Evolutionary conservation across 2,888 invertebrate species (phyloP).

Genomic region (Podotricha telesiphe): DNA sequence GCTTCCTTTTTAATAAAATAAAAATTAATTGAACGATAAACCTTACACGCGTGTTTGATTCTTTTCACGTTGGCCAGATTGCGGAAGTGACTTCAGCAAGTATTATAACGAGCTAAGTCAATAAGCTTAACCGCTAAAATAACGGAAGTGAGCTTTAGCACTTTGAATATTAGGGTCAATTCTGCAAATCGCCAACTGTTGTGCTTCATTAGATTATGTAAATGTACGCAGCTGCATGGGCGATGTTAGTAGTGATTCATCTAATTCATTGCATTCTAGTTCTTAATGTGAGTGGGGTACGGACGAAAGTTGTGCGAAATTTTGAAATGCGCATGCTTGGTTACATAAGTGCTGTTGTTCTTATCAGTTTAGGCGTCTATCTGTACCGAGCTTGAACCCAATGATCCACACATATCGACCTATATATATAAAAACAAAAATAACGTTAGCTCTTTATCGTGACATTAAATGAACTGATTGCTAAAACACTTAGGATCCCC

Average conservation of each 20-base stretch:
- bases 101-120: conserved; percentile 42
- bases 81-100: conserved; percentile 39
- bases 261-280: conserved; percentile 48
- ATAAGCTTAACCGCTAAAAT: conserved; percentile 34
- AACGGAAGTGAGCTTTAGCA: conserved; percentile 32
- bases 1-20: too few relatives aligned
- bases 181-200: conserved; percentile 15
- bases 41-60: conserved; percentile 32
- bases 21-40: too few relatives aligned
- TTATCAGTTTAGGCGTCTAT: conserved; percentile 48
- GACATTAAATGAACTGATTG: conserved; percentile 18
- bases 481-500: conserved; percentile 3
- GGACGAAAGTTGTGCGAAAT: conserved; percentile 49
- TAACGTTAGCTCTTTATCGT: conserved; percentile 25
- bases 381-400: conserved; percentile 48
- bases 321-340: conserved; percentile 64
- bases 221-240: conserved; percentile 53
- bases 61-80: conserved; percentile 32
- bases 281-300: conserved; percentile 48
- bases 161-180: conserved; percentile 9
- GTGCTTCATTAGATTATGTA: conserved; percentile 50
- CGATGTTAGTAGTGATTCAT: conserved; percentile 13
- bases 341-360: conserved; percentile 71
- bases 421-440: conserved; percentile 33
- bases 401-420: conserved; percentile 36